phyloP scores from a whole-genome alignment of 2,888 invertebrate genomes.

The Melanargia galathea region DNA sequence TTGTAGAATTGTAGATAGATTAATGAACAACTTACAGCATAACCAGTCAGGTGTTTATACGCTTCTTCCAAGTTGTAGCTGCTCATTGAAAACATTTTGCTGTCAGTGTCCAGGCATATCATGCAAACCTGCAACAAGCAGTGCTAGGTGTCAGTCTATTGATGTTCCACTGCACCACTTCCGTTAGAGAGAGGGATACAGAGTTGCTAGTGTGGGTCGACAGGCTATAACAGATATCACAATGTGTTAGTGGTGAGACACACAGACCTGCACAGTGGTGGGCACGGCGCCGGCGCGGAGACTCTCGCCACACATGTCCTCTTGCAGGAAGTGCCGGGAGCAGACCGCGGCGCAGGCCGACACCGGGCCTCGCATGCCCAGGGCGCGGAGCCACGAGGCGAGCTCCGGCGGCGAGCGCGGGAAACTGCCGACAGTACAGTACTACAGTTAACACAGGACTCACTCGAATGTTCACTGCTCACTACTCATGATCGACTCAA shows the following conservation, averaged over 20 bases:
- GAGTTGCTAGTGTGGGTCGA: too few species aligned
- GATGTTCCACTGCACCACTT: not conserved
- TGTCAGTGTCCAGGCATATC: constrained; percentile 18
- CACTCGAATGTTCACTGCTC: too few species aligned
- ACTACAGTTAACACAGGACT: too few species aligned
- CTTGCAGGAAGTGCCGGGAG: not conserved
- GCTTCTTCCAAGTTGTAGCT: constrained; percentile 3
- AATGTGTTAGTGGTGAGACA: too few species aligned
- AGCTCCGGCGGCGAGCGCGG: not conserved
- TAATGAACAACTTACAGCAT: not conserved
- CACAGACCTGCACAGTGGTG: not conserved
- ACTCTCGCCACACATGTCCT: not conserved
- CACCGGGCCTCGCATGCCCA: not conserved
- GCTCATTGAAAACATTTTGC: constrained; percentile 10
- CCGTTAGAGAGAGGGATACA: too few species aligned
- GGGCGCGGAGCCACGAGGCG: not conserved
- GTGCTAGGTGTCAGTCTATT: not conserved
- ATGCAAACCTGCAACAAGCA: constrained; percentile 12
- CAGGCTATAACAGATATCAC: too few species aligned
- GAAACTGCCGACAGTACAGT: not conserved
- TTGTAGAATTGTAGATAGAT: not conserved
- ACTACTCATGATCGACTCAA: too few species aligned
- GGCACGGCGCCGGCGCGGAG: too few species aligned
- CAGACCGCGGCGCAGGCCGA: too few species aligned
- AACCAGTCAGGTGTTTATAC: constrained; percentile 10